Base-by-base conservation (phyloP, 1,140 invertebrate species). In the Heliconius himera region DNA sequence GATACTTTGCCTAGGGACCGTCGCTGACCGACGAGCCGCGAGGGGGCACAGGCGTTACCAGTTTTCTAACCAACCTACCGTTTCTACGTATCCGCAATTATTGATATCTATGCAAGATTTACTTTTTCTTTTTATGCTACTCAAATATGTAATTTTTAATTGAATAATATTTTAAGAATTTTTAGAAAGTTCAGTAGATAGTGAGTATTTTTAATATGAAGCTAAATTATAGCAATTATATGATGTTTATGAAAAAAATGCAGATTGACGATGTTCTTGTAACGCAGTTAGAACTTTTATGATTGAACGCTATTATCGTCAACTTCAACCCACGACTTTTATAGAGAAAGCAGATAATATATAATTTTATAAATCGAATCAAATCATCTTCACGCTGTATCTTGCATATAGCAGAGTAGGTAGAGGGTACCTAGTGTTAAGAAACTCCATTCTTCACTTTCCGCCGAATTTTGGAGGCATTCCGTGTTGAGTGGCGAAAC, bases 1-100 rank as follows among this genome's bases (percentile, higher is more conserved):
- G 4, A 5, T 46, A 46, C 41, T 46, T 46, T 46, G 2, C 13
- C 41, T 16, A 16, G 41, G 13, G 41, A 16, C 16, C 41, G 13
- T 46, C 51, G 51, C 2, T 9, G n/a, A 20, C 49, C 16, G 49
- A 51, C 49, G 18, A 51, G 49, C 49, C 16, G 6, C 33, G n/a
- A n/a, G n/a, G n/a, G n/a, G n/a, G n/a, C n/a, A n/a, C 74, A 22
- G 26, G 73, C 9, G 51, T 60, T 74, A 74, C 54, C 33, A 41
- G 74, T 75, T 75, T 75, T 75, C 74, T 75, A 75, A 18, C 22
- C 60, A 29, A 66, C 22, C 26, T 29, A 18, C 22, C 60, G 60
- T 66, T 29, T 29, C 60, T 29, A 3, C 22, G 60, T 66, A 66
- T 66, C 60, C 3, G 9, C 49, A 51, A 51, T 51, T 60, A 60